Evolutionary conservation across 2,113 vertebrate genomes (phyloP), one percentile per base, ranked within the genome.

Genomic region (Forbesichthys agassizii): DNA sequence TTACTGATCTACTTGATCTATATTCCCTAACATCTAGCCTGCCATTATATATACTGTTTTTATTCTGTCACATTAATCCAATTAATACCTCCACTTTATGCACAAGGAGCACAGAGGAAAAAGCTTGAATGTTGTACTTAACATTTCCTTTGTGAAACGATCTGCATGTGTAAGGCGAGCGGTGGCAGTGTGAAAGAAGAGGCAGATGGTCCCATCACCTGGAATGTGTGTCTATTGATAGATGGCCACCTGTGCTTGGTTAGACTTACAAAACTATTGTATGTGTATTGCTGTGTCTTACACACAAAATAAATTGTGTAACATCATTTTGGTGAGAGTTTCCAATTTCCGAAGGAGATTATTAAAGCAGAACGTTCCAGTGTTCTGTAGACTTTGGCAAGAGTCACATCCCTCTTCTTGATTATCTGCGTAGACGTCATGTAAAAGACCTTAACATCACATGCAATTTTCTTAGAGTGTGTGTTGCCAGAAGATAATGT

Each of bases 161-260:
- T 51, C 6, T 11, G 47, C 14, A 76, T 79, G 76, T 68, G 75
- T 69, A 73, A 81, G 61, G 36, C 65, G 74, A 33, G 18, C 27
- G 69, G 18, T 75, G 74, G 71, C 73, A 56, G 46, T 42, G 33
- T 78, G 60, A 64, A 64, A 12, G 69, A 11, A 56, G 79, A 75
- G 74, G 77, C 89, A 91, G 88, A 91, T 88, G 88, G 84, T 10
- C 14, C 69, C 69, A 74, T 90, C 88, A 85, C 89, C 86, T 84
- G 79, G 75, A 77, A 71, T 61, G 66, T 69, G 48, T 63, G 72
- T 74, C 49, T 63, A 59, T 63, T 82, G 84, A 84, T 78, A 80
- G 87, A 86, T 53, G 69, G 77, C 85, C 83, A 84, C 83, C 77
- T 86, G 88, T 36, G 80, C 68, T 13, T 33, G 73, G 47, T 54